phyloP scores from a whole-genome alignment of 2,888 invertebrate species.

The Plusia festucae region DNA sequence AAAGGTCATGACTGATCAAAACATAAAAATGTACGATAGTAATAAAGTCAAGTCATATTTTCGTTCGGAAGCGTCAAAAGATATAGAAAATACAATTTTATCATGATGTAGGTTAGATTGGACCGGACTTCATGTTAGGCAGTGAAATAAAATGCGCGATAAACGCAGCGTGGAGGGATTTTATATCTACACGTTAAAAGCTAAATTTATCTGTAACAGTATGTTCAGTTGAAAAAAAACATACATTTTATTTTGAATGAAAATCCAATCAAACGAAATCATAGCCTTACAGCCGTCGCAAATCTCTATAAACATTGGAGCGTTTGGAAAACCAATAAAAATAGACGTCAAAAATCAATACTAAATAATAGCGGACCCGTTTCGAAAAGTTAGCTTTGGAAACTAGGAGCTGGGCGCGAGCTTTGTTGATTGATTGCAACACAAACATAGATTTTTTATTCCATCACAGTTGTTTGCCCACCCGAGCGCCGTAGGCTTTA shows the following conservation, averaged over 20 bases:
- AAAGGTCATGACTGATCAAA: slow-evolving; percentile 13
- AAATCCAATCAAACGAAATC: slow-evolving; percentile 74
- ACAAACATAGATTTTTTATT: slow-evolving; percentile 84
- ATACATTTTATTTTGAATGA: slow-evolving; percentile 60
- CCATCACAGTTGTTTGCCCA: slow-evolving; percentile 76
- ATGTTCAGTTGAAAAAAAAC: slow-evolving; percentile 38
- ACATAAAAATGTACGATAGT: slow-evolving; percentile 21
- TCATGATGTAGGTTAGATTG: slow-evolving; percentile 45
- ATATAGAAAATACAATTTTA: slow-evolving; percentile 44
- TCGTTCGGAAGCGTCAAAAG: slow-evolving; percentile 32
- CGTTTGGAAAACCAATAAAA: slow-evolving; percentile 77
- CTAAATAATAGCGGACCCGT: slow-evolving; percentile 79
- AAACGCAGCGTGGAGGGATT: slow-evolving; percentile 33
- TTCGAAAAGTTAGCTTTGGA: slow-evolving; percentile 82
- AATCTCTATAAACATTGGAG: slow-evolving; percentile 77
- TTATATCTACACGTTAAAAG: slow-evolving; percentile 39
- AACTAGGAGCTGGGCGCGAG: slow-evolving; percentile 71
- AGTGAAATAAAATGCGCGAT: slow-evolving; percentile 50
- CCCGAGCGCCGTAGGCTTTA: slow-evolving; percentile 60
- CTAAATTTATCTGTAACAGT: slow-evolving; percentile 40
- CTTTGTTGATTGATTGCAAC: slow-evolving; percentile 87
- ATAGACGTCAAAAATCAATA: slow-evolving; percentile 81
- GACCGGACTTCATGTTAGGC: slow-evolving; percentile 41
- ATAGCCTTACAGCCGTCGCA: slow-evolving; percentile 71
- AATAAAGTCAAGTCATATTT: slow-evolving; percentile 39